Evolutionary conservation across 35 echinoderm and acorn worm species (phyloP).

Genomic region (Heliocidaris erythrogramma): DNA sequence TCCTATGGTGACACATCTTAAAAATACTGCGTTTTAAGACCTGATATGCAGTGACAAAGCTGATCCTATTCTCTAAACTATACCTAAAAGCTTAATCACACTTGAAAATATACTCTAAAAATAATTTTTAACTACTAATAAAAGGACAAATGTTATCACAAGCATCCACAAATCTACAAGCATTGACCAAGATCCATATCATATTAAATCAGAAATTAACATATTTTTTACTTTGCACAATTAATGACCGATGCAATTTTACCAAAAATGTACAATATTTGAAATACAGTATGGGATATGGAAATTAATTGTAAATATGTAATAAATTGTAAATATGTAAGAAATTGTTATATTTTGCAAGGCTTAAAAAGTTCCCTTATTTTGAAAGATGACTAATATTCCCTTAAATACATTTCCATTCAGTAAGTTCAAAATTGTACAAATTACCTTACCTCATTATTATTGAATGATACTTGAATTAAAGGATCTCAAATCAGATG

Average conservation of each 20-base stretch:
- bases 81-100: not conserved
- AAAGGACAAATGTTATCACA: not conserved
- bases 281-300: not conserved
- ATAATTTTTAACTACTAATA: not conserved
- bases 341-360: not conserved
- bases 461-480: no score
- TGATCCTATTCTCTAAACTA: not conserved
- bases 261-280: not conserved
- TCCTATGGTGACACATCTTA: not conserved
- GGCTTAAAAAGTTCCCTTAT: not conserved
- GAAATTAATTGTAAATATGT: not conserved
- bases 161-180: not conserved
- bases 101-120: not conserved
- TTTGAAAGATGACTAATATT: not conserved
- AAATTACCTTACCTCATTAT: no score
- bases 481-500: no score
- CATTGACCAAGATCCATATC: not conserved
- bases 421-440: no score
- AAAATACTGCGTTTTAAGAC: no score
- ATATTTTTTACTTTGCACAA: not conserved
- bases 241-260: not conserved
- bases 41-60: no score
- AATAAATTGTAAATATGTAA: not conserved
- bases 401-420: no score
- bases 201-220: not conserved